These are phyloP conservation scores for Theropithecus gelada DNA, from an alignment of 2,113 vertebrate genomes.

Conservation along the genomic window DNA sequence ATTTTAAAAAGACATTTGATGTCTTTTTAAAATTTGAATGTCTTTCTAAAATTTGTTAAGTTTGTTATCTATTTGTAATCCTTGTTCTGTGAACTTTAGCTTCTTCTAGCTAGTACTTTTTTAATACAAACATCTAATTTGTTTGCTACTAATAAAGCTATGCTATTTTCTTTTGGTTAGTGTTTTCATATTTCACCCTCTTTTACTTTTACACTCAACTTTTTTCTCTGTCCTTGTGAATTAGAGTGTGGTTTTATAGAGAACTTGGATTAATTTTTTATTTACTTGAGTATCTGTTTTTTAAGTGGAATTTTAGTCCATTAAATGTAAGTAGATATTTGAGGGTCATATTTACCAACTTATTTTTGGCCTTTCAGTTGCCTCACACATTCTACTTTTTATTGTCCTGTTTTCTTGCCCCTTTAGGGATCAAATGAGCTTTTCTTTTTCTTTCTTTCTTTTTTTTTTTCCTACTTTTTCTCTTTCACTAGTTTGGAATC, in stretches of 20 bases:
- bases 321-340: neutral
- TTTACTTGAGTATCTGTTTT: neutral
- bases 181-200: neutral
- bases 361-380: neutral
- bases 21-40: neutral
- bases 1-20: too few species aligned
- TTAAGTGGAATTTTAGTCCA: neutral
- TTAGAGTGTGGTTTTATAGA: neutral
- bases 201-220: neutral
- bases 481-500: neutral
- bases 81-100: neutral
- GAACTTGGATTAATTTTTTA: neutral
- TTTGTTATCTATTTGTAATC: neutral
- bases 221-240: neutral
- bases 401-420: neutral
- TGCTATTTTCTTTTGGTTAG: neutral
- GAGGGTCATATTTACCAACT: neutral
- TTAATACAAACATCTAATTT: neutral
- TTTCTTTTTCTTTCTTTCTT: too few species aligned
- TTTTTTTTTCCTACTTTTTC: neutral
- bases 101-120: neutral
- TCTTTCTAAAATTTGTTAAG: neutral
- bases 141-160: neutral
- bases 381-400: neutral
- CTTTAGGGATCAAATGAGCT: neutral